A percentile compares a stretch with the other conserved stretches of the same genome.
These are phyloP conservation scores for Rhabdornis inornatus DNA, from an alignment of 2,113 vertebrate species.

Conservation along the genomic window DNA sequence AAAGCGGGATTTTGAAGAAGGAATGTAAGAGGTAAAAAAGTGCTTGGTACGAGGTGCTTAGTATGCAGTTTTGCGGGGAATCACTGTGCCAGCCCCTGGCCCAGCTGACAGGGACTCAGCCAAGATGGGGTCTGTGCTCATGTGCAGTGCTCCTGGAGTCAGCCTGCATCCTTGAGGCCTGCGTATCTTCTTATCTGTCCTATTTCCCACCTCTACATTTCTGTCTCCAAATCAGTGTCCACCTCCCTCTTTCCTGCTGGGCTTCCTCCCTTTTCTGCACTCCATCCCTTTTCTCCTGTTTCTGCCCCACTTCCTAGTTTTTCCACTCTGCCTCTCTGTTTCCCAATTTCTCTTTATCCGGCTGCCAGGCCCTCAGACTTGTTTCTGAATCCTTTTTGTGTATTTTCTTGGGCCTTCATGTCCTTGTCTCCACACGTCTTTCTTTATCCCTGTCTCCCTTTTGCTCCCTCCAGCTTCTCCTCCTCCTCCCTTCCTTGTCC, in stretches of 20 bases:
- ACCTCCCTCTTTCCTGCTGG: not conserved
- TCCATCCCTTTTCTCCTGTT: not conserved
- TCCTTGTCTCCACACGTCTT: fast-evolving
- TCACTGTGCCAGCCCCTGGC: not conserved
- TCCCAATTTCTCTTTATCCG: too few relatives aligned
- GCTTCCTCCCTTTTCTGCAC: not conserved
- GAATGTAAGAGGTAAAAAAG: too few relatives aligned
- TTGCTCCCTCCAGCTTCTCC: fast-evolving
- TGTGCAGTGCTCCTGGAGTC: not conserved
- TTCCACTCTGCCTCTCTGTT: not conserved
- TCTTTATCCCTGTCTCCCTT: not conserved
- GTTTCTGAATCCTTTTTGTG: not conserved
- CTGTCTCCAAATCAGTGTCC: not conserved
- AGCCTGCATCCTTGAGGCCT: not conserved
- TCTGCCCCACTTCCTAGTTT: not conserved
- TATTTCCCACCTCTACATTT: too few relatives aligned
- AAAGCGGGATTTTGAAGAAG: too few relatives aligned
- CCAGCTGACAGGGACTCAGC: not conserved
- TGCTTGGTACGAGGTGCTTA: too few relatives aligned
- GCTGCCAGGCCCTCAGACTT: not conserved
- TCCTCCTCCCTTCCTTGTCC: not conserved
- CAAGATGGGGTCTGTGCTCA: not conserved
- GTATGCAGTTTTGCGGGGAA: too few relatives aligned
- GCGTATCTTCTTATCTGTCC: not conserved
- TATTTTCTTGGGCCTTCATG: not conserved